These are phyloP conservation scores for Cirrhinus molitorella DNA, from an alignment of 2,797 vertebrate genomes.

Conservation along the genomic window DNA sequence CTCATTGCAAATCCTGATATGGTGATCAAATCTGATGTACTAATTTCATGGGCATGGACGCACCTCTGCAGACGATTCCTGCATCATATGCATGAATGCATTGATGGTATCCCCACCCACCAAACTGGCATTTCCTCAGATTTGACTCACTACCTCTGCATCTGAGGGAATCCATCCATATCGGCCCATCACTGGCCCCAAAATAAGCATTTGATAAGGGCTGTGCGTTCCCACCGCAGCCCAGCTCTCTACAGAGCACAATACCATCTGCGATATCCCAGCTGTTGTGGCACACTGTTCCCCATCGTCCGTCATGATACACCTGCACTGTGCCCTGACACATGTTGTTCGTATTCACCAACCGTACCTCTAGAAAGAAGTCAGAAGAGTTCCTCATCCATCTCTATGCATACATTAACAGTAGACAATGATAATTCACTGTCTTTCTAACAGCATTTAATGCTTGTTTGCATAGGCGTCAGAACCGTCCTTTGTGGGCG, in stretches of 20 bases:
- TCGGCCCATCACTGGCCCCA: not conserved
- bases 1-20: not conserved
- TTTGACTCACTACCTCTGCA: conserved; percentile 19
- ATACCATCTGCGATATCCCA: conserved; percentile 65
- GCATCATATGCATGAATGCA: conserved; percentile 35
- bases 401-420: not conserved
- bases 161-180: conserved; percentile 44
- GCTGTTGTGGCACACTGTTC: conserved; percentile 48
- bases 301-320: conserved; percentile 39
- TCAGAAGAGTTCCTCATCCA: not conserved
- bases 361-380: conserved; percentile 24
- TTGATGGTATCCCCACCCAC: conserved; percentile 16
- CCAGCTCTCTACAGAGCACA: conserved; percentile 62
- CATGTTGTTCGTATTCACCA: not conserved
- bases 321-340: conserved; percentile 43
- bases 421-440: not conserved
- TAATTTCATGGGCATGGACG: not conserved
- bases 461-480: not conserved
- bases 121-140: conserved; percentile 26
- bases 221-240: conserved; percentile 59
- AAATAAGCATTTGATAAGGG: conserved; percentile 8
- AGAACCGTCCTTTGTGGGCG: no score
- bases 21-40: not conserved
- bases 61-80: conserved; percentile 38
- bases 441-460: not conserved